These are phyloP conservation scores for Aphidius colemani DNA, from an alignment of 2,888 invertebrate genomes.

Conservation along the genomic window DNA sequence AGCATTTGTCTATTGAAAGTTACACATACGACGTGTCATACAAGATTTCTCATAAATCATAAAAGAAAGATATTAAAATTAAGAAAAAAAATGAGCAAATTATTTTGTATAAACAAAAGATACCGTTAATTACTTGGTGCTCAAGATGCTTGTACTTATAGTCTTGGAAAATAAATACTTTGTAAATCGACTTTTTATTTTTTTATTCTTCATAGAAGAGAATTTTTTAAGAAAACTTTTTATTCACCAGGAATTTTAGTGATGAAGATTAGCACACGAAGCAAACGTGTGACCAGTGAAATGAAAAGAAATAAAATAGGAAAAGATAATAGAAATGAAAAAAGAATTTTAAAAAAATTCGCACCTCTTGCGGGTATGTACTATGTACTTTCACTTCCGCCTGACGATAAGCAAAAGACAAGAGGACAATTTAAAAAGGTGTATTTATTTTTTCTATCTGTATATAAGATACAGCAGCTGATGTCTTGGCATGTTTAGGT, in stretches of 20 bases:
- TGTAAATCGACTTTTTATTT: not conserved
- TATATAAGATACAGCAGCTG: not conserved
- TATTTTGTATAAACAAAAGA: not conserved
- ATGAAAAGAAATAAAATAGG: no score
- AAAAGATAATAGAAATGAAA: not conserved
- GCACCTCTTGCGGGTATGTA: constrained; percentile 30
- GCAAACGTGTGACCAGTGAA: no score
- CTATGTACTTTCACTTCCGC: constrained; percentile 49
- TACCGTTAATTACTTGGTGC: no score
- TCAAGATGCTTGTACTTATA: no score
- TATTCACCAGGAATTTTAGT: no score
- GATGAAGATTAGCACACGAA: no score
- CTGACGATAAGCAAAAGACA: constrained; percentile 40
- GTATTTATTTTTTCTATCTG: no score
- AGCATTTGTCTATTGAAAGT: constrained; percentile 13
- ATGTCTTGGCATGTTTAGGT: not conserved
- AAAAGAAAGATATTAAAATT: no score
- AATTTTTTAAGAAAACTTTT: not conserved
- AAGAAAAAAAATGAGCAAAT: not conserved
- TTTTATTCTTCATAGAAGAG: not conserved
- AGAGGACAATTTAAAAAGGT: constrained; percentile 14
- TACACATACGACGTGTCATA: constrained; percentile 8
- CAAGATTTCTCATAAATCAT: no score
- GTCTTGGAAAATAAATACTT: not conserved
- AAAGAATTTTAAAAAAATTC: constrained; percentile 26